A percentile compares a stretch with the other conserved stretches of the same genome.
Conservation (phyloP, 2,113 vertebrate genomes). For the Podarcis muralis region DNA sequence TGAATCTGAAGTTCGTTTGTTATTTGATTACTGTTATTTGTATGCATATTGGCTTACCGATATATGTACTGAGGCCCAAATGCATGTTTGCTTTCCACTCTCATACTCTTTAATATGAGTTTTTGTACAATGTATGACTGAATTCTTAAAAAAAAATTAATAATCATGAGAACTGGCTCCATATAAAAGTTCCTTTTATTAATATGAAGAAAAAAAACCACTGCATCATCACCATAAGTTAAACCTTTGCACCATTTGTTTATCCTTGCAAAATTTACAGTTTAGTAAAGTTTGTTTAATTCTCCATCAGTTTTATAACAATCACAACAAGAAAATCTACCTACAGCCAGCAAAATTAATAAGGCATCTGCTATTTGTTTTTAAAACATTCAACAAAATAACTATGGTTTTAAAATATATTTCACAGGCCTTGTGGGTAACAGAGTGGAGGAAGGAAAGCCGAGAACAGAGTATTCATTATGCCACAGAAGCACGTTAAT, state of each 20-base stretch:
- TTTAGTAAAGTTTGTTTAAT: background rate
- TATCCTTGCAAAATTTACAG: background rate
- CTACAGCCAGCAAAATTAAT: background rate
- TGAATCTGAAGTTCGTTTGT: background rate
- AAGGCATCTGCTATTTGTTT: background rate
- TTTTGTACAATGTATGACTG: background rate
- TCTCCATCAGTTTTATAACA: background rate
- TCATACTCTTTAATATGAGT: background rate
- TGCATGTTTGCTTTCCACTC: background rate
- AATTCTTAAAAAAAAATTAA: background rate
- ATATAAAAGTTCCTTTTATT: background rate
- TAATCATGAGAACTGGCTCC: too few relatives aligned
- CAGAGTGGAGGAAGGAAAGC: background rate
- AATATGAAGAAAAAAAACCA: background rate
- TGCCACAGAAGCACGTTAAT: slow-evolving; percentile 16
- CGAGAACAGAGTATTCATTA: background rate
- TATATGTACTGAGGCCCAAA: background rate
- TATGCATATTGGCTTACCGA: background rate
- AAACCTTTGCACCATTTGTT: background rate
- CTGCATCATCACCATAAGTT: background rate
- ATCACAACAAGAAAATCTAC: background rate
- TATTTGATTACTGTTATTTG: background rate
- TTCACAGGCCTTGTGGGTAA: background rate
- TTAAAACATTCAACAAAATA: background rate
- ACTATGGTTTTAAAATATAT: background rate